Conservation (phyloP, 2,113 vertebrate genomes). For the Pardalotus punctatus region DNA sequence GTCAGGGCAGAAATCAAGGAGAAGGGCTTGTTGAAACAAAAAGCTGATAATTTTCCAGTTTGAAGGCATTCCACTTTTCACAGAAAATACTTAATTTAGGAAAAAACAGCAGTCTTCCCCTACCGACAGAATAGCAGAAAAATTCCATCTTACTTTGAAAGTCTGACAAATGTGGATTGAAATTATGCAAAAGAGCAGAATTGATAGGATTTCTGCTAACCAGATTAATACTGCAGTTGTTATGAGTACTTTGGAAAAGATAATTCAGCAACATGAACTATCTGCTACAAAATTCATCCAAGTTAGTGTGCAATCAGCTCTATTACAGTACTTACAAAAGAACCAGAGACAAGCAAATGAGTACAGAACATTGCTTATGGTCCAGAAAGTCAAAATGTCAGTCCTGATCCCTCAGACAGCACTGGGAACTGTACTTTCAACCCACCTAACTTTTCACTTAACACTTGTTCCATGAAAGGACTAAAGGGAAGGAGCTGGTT, state of each 20-base stretch:
- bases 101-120: neutral
- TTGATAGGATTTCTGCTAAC: neutral
- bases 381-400: neutral
- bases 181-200: neutral
- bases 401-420: neutral
- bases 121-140: neutral
- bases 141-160: neutral
- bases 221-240: neutral
- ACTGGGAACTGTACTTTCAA: neutral
- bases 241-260: neutral
- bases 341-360: neutral
- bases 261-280: neutral
- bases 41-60: neutral
- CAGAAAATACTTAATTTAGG: neutral
- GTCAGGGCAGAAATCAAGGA: neutral
- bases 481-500: slow-evolving; percentile 79
- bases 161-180: neutral
- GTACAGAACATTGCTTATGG: neutral
- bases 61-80: neutral
- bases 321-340: neutral
- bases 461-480: slow-evolving; percentile 81
- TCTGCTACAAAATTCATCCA: neutral
- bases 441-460: slow-evolving; percentile 78
- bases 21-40: neutral
- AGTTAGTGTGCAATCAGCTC: neutral